Conservation (phyloP, 2,113 vertebrate genomes). For the Hydrochoerus hydrochaeris region DNA sequence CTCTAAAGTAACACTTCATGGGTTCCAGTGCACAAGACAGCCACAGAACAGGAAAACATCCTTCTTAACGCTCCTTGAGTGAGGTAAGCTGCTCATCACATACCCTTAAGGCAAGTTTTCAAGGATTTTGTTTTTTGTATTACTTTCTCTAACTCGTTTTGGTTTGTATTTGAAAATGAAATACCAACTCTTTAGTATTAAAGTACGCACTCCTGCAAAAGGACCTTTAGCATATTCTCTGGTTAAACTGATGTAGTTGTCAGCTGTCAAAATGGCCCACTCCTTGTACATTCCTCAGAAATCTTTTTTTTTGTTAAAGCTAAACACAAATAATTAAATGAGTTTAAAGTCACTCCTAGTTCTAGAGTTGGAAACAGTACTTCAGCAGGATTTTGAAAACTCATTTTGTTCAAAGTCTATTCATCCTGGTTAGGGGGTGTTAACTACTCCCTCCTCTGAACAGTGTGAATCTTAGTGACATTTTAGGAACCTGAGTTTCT, state of each 20-base stretch:
- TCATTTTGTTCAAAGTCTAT: not conserved
- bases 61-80: not conserved
- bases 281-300: not conserved
- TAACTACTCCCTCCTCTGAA: not conserved
- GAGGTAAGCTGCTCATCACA: not conserved
- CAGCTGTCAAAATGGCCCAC: not conserved
- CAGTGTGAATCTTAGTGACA: not conserved
- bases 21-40: not conserved
- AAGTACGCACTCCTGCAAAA: not conserved
- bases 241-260: not conserved
- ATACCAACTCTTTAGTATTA: not conserved
- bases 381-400: not conserved
- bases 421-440: not conserved
- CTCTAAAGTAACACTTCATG: not conserved
- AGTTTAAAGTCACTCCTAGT: not conserved
- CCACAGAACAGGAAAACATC: not conserved
- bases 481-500: not conserved
- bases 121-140: not conserved
- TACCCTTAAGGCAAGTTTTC: not conserved
- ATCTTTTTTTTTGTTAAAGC: not conserved
- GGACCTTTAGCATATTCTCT: not conserved
- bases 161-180: conserved; percentile 9
- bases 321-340: not conserved
- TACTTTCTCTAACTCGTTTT: not conserved
- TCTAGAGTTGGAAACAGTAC: not conserved